Conservation (phyloP, 2,888 invertebrate genomes). For the Ametastegia equiseti region DNA sequence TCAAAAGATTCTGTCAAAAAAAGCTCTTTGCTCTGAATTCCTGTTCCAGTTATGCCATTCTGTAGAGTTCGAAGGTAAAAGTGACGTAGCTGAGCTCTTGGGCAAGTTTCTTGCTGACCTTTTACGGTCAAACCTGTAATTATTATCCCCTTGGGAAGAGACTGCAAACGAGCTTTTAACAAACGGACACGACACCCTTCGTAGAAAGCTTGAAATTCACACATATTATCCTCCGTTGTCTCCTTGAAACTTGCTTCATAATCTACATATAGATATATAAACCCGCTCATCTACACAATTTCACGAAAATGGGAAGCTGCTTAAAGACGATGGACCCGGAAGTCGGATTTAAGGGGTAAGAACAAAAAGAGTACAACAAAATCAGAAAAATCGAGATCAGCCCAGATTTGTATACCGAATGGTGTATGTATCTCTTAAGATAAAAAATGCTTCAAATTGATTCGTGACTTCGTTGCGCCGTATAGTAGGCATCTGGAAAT, state of each 20-base stretch:
- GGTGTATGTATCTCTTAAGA: too few species aligned
- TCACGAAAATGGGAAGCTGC: not conserved
- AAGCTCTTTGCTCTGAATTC: not conserved
- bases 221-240: not conserved
- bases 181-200: not conserved
- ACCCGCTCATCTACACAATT: not conserved
- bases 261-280: not conserved
- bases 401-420: too few species aligned
- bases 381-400: too few species aligned
- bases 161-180: not conserved
- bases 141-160: not conserved
- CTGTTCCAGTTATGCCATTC: not conserved
- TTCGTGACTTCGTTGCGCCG: too few species aligned
- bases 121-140: not conserved
- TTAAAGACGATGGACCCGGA: not conserved
- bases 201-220: not conserved
- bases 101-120: not conserved
- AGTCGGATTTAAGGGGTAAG: not conserved
- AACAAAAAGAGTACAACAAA: not conserved
- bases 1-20: not conserved
- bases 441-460: too few species aligned
- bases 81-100: not conserved
- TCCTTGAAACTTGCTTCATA: not conserved
- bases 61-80: not conserved
- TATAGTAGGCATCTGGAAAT: too few species aligned